Percentiles rank a stretch among this genome's conserved stretches.
Conservation (phyloP, 1,140 invertebrate genomes). For the Drosophila dunni region DNA sequence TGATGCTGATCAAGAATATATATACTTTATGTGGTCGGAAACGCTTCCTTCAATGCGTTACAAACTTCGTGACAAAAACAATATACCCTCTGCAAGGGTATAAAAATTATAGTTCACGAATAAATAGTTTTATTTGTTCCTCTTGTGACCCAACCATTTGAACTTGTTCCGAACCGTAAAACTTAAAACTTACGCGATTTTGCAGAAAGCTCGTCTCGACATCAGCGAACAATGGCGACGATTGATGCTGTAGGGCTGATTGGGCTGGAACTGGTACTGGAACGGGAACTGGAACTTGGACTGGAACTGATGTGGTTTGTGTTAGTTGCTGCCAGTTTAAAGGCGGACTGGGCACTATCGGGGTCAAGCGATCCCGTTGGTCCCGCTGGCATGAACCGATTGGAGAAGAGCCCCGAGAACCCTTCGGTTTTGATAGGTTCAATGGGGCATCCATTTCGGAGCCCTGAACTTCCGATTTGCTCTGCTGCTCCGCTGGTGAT, state of each 20-base stretch:
- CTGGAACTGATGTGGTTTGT: not conserved
- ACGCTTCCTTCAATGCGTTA: no score
- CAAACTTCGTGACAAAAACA: no score
- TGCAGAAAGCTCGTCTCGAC: slow-evolving; percentile 60
- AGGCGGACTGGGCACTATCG: slow-evolving; percentile 74
- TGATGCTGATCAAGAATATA: no score
- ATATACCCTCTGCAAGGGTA: no score
- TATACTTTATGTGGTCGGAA: no score
- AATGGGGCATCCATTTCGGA: slow-evolving; percentile 90
- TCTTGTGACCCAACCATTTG: no score
- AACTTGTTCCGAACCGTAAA: no score
- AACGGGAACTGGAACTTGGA: not conserved
- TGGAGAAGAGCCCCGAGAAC: slow-evolving; percentile 81
- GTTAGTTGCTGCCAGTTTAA: slow-evolving; percentile 73
- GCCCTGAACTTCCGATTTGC: slow-evolving; percentile 52
- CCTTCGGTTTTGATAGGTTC: slow-evolving; percentile 95
- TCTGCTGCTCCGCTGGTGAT: slow-evolving; percentile 34
- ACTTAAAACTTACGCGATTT: slow-evolving; percentile 47
- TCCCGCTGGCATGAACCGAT: slow-evolving; percentile 34
- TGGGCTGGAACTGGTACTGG: not conserved
- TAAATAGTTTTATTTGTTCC: no score
- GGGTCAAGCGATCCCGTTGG: slow-evolving; percentile 45
- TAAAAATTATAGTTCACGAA: no score
- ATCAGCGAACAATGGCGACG: slow-evolving; percentile 46
- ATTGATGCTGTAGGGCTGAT: slow-evolving; percentile 20